phyloP scores from a whole-genome alignment of 2,113 vertebrate genomes.

The Microtus pennsylvanicus region DNA sequence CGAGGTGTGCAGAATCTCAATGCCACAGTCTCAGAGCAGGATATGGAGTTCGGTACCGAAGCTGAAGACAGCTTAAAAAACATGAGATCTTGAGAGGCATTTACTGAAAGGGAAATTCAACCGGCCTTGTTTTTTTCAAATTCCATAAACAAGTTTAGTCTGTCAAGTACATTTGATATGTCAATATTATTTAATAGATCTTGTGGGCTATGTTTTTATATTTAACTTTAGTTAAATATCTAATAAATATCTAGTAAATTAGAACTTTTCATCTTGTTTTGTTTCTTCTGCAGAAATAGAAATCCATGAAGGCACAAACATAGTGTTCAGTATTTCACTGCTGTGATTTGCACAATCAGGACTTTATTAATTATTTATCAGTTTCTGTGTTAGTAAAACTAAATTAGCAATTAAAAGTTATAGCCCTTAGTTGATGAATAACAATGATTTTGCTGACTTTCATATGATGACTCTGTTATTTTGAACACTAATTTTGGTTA shows the following conservation, averaged over 20 bases:
- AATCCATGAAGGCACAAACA: slow-evolving; percentile 42
- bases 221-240: not conserved
- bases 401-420: slow-evolving; percentile 28
- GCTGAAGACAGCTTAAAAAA: not conserved
- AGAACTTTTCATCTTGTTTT: not conserved
- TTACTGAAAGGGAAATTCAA: slow-evolving; percentile 27
- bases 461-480: not conserved
- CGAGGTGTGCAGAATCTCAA: not conserved
- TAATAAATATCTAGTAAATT: not conserved
- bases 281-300: slow-evolving; percentile 17
- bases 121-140: not conserved
- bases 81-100: not conserved
- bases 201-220: not conserved
- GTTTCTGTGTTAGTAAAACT: slow-evolving; percentile 59
- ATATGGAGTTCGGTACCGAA: not conserved
- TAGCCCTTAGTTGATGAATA: slow-evolving; percentile 19
- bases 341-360: slow-evolving; percentile 42
- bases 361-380: slow-evolving; percentile 53
- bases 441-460: slow-evolving; percentile 34
- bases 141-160: not conserved
- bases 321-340: slow-evolving; percentile 42
- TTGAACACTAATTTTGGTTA: not conserved
- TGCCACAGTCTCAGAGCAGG: not conserved
- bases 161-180: not conserved
- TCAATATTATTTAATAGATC: not conserved